phyloP scores from a whole-genome alignment of 2,888 invertebrate species.

The Andrena chrysosceles region DNA sequence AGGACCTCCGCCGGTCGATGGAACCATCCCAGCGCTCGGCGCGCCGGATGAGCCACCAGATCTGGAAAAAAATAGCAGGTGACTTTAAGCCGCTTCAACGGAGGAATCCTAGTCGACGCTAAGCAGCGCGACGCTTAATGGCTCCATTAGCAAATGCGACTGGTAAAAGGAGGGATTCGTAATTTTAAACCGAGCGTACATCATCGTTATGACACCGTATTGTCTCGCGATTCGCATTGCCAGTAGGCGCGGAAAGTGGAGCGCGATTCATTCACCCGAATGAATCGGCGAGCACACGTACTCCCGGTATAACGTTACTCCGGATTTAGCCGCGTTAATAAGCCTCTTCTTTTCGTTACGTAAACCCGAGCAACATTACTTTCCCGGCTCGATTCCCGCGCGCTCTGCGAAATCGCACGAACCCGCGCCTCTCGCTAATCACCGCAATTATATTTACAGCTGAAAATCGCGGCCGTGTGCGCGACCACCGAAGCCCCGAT shows the following conservation, averaged over 20 bases:
- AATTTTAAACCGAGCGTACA: background rate
- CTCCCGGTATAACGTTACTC: constrained; percentile 30
- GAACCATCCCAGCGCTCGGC: constrained; percentile 79
- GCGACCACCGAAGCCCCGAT: background rate
- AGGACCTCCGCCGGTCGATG: constrained; percentile 76
- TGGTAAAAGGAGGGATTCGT: too few relatives aligned
- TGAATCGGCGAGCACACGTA: constrained; percentile 16
- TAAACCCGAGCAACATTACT: constrained; percentile 58
- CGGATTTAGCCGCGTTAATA: constrained; percentile 46
- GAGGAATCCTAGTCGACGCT: background rate
- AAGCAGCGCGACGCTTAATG: too few relatives aligned
- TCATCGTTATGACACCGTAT: constrained; percentile 27
- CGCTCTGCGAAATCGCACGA: constrained; percentile 45
- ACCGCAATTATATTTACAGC: constrained; percentile 24
- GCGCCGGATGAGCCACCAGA: constrained; percentile 81
- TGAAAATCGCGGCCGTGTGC: constrained; percentile 11
- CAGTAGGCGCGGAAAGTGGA: constrained; percentile 19
- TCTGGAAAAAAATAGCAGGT: constrained; percentile 64
- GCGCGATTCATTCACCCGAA: constrained; percentile 40
- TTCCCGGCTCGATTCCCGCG: constrained; percentile 49
- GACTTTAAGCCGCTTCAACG: background rate
- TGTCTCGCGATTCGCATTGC: constrained; percentile 26
- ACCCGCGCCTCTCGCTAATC: constrained; percentile 32
- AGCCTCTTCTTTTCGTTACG: constrained; percentile 53
- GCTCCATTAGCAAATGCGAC: background rate